A percentile compares a stretch with the other conserved stretches of the same genome.
Evolutionary conservation across 2,113 vertebrate species (phyloP).

Genomic region (Lampris megalopsis): DNA sequence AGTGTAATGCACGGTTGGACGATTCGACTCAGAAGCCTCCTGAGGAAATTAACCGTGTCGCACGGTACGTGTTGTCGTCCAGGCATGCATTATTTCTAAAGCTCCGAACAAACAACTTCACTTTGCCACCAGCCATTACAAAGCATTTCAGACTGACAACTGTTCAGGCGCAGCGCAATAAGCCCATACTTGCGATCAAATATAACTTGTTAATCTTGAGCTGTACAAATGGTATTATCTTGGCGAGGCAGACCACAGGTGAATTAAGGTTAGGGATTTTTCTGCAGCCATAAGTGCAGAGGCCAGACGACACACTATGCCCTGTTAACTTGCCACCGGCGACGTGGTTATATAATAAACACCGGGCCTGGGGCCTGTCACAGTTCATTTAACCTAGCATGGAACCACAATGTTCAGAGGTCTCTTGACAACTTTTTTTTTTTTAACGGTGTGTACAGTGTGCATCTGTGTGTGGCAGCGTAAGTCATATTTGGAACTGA

Average conservation of each 20-base stretch:
- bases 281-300: conserved; percentile 40
- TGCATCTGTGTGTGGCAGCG: conserved; percentile 4
- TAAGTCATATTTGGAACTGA: too few relatives aligned
- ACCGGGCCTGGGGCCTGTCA: conserved; percentile 26
- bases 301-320: conserved; percentile 54
- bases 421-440: conserved; percentile 54
- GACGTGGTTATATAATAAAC: conserved; percentile 56
- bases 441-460: background rate
- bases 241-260: conserved; percentile 51
- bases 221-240: conserved; percentile 51
- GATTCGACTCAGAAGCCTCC: too few relatives aligned
- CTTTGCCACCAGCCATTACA: background rate
- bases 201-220: conserved; percentile 68
- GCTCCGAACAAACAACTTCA: too few relatives aligned
- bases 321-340: conserved; percentile 58
- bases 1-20: too few relatives aligned
- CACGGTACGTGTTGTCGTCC: too few relatives aligned
- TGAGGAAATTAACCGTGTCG: too few relatives aligned
- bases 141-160: conserved; percentile 19
- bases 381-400: conserved; percentile 35
- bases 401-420: conserved; percentile 35
- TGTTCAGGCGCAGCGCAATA: conserved; percentile 12
- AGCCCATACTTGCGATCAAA: conserved; percentile 52
- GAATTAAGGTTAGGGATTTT: conserved; percentile 53
- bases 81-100: too few relatives aligned